Evolutionary conservation across 92 coral and sea anemone genomes (phyloP).

Genomic region (Epizoanthus rinbou): DNA sequence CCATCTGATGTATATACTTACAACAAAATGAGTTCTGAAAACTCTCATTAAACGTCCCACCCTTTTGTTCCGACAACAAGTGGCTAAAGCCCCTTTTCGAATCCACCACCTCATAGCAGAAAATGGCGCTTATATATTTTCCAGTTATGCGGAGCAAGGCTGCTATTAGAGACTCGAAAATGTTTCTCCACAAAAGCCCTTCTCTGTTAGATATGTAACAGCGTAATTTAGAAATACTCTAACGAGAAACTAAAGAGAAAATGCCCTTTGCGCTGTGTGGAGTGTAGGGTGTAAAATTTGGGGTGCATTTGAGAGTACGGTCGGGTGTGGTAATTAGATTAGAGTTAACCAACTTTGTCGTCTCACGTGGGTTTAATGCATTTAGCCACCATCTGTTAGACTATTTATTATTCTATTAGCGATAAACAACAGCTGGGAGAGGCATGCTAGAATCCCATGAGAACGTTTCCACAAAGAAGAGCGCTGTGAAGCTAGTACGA

Average conservation of each 20-base stretch:
- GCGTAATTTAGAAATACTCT: background rate
- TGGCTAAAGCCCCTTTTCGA: slow-evolving; percentile 65
- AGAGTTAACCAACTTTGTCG: slow-evolving; percentile 85
- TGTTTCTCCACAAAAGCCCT: background rate
- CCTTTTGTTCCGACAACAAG: slow-evolving; percentile 63
- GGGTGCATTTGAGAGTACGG: slow-evolving; percentile 58
- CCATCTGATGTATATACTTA: slow-evolving; percentile 63
- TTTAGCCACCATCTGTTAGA: slow-evolving; percentile 99
- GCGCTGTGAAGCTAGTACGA: slow-evolving; percentile 81
- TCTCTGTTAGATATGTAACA: slow-evolving; percentile 20
- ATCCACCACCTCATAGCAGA: slow-evolving; percentile 69
- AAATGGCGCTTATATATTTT: slow-evolving; percentile 53
- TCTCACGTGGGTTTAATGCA: slow-evolving; percentile 98
- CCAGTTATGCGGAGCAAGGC: slow-evolving; percentile 44
- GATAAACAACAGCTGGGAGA: slow-evolving; percentile 99
- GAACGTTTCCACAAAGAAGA: slow-evolving; percentile 98
- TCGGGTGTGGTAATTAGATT: slow-evolving; percentile 93
- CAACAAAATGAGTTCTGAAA: slow-evolving; percentile 54
- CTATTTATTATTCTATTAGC: slow-evolving; percentile 99
- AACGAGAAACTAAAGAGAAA: slow-evolving; percentile 22
- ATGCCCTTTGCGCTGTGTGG: slow-evolving; percentile 1
- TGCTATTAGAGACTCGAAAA: slow-evolving; percentile 3
- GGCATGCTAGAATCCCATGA: slow-evolving; percentile 99
- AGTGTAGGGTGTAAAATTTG: slow-evolving; percentile 58
- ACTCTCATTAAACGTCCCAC: slow-evolving; percentile 68